These are phyloP conservation scores for Heliconius eleuchia DNA, from an alignment of 1,140 invertebrate species.

Conservation along the genomic window DNA sequence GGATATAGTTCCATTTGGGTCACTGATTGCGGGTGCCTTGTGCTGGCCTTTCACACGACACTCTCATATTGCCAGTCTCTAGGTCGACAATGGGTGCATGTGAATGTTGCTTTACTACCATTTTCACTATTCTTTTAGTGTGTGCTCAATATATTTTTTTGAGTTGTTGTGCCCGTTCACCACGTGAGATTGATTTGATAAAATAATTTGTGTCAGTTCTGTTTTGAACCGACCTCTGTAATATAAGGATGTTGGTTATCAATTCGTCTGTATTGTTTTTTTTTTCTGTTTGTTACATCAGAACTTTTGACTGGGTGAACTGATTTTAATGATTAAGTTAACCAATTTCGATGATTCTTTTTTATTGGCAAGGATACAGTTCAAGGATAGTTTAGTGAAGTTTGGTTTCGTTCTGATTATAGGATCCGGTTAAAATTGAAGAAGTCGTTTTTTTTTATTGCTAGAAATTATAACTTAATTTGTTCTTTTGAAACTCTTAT, in stretches of 20 bases:
- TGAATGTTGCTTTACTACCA: neutral
- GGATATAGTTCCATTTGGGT: slow-evolving; percentile 42
- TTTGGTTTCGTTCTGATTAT: too few relatives aligned
- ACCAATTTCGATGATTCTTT: neutral
- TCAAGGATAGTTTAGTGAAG: too few relatives aligned
- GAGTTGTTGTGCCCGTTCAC: neutral
- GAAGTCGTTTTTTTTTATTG: too few relatives aligned
- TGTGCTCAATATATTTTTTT: neutral
- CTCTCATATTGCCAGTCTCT: slow-evolving; percentile 8
- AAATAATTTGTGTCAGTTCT: neutral
- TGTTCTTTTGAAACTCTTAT: neutral
- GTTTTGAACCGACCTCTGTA: neutral
- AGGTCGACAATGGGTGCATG: slow-evolving; percentile 21
- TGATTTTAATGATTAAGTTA: too few relatives aligned
- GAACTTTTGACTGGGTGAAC: too few relatives aligned
- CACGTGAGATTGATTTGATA: neutral
- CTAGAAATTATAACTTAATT: neutral
- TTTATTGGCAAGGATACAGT: too few relatives aligned
- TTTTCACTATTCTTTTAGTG: neutral
- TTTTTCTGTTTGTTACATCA: too few relatives aligned
- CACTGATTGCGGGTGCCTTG: slow-evolving; percentile 25
- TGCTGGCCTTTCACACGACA: slow-evolving; percentile 32
- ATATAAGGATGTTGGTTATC: too few relatives aligned
- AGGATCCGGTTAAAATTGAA: too few relatives aligned
- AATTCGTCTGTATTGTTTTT: too few relatives aligned